Percentiles rank a stretch among this genome's conserved stretches.
Evolutionary conservation across 2,797 vertebrate genomes (phyloP).

Genomic region (Enteromius fasciolatus): DNA sequence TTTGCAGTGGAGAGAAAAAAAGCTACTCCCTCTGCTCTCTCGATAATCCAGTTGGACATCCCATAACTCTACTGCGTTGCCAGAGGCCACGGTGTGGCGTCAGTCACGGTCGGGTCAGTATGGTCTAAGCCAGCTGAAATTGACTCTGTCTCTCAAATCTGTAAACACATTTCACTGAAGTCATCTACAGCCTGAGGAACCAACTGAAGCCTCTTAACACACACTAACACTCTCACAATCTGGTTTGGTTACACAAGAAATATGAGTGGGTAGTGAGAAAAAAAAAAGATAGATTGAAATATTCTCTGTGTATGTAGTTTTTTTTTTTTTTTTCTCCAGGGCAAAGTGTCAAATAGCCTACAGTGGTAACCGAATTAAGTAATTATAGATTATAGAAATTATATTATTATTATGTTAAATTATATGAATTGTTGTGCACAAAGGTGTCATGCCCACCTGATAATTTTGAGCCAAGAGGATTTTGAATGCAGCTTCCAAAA

Average conservation of each 20-base stretch:
- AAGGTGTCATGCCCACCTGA: not conserved
- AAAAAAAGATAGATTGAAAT: not conserved
- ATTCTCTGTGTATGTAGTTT: not conserved
- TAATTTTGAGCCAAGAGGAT: not conserved
- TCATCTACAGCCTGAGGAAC: constrained; percentile 20
- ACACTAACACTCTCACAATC: constrained; percentile 8
- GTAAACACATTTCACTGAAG: constrained; percentile 36
- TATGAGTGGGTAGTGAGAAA: not conserved
- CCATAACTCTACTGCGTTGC: constrained; percentile 19
- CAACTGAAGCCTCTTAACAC: constrained; percentile 26
- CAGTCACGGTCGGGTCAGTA: constrained; percentile 39
- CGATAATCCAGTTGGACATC: constrained; percentile 33
- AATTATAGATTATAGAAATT: not conserved
- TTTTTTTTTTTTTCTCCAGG: too few species aligned
- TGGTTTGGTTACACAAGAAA: constrained; percentile 13
- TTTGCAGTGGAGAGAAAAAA: not conserved
- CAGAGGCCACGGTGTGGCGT: constrained; percentile 37
- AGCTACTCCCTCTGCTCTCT: not conserved
- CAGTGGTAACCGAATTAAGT: not conserved
- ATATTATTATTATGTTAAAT: not conserved
- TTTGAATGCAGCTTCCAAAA: not conserved
- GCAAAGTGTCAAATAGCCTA: not conserved
- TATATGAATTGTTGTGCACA: not conserved
- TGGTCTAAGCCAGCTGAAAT: constrained; percentile 45
- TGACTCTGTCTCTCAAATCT: constrained; percentile 41